Evolutionary conservation across 1,140 invertebrate species (phyloP), one percentile per base, ranked within the genome.

Genomic region (Brachionus plicatilis): DNA sequence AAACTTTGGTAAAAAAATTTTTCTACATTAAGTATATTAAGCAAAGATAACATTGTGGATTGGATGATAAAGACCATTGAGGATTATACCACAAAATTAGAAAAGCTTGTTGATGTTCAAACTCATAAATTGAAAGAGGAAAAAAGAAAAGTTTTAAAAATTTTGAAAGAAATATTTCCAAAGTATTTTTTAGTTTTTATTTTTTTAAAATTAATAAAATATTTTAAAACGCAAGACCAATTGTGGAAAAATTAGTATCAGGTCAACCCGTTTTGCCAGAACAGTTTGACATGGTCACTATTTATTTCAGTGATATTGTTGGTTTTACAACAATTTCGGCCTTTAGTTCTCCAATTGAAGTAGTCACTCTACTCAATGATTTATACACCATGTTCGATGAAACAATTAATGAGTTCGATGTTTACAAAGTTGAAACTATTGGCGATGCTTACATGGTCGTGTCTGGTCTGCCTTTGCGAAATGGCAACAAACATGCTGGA

Each of bases 251-350:
- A 86, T 90, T 97, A 29, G 94, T 96, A 90, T 89, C 94, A 68
- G 95, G 95, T 7, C 92, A 93, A 90, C 93, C 93, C 0, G 94
- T 96, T 8, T 94, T 95, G 88, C 94, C 95, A 0, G 95, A 96
- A 89, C 93, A 93, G 86, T 96, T 95, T 89, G 92, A 92, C 82
- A 94, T 95, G 88, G 95, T 96, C 56, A 53, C 75, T 56, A 56
- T 99, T 86, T 98, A 97, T 90, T 99, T 99, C 91, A 97, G 95
- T 88, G 97, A 99, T 90, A 98, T 99, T 89, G 96, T 98, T 79
- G 96, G 96, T 86, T 99, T 99, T 91, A 99, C 97, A 50, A 93
- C 93, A 66, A 95, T 99, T 93, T 97, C 95, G 7, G 95, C 96
- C 0, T 94, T 95, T 88, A 97, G 95, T 87, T 95, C 95, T 66